Conservation (phyloP, 2,113 vertebrate species). For the Macquaria ambigua region DNA sequence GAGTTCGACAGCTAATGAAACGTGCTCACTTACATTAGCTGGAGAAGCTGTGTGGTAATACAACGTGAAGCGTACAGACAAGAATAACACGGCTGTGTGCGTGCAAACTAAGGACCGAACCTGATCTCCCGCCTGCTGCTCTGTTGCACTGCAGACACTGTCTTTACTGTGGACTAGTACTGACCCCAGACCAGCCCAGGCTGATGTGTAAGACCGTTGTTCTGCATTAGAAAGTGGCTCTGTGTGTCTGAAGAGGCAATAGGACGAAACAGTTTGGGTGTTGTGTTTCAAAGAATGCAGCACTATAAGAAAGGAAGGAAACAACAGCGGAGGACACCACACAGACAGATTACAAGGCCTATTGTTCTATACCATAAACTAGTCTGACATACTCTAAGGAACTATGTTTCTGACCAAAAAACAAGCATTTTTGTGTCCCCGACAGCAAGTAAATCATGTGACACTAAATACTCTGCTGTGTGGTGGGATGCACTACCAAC, state of each 20-base stretch:
- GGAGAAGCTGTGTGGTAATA: no score
- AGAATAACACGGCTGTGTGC: no score
- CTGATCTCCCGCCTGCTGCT: no score
- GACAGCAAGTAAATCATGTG: background rate
- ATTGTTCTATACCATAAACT: background rate
- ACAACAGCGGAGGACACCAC: slow-evolving; percentile 17
- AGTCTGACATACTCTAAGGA: background rate
- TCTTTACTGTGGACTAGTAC: background rate
- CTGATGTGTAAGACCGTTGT: slow-evolving; percentile 58
- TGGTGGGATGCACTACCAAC: no score
- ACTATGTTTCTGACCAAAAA: background rate
- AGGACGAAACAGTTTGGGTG: slow-evolving; percentile 22
- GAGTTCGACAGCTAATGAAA: no score
- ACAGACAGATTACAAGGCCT: background rate
- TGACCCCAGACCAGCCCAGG: slow-evolving; percentile 27
- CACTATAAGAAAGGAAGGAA: slow-evolving; percentile 48
- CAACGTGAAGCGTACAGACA: no score
- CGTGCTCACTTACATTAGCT: no score
- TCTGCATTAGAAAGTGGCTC: slow-evolving; percentile 42
- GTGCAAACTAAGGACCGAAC: no score
- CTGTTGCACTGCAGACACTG: background rate
- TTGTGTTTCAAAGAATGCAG: slow-evolving; percentile 44
- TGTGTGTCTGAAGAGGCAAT: slow-evolving; percentile 36
- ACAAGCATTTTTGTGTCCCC: background rate
- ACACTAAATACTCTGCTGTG: no score